These are phyloP conservation scores for Polypterus bichir DNA, from an alignment of 2,113 vertebrate species.

Conservation along the genomic window DNA sequence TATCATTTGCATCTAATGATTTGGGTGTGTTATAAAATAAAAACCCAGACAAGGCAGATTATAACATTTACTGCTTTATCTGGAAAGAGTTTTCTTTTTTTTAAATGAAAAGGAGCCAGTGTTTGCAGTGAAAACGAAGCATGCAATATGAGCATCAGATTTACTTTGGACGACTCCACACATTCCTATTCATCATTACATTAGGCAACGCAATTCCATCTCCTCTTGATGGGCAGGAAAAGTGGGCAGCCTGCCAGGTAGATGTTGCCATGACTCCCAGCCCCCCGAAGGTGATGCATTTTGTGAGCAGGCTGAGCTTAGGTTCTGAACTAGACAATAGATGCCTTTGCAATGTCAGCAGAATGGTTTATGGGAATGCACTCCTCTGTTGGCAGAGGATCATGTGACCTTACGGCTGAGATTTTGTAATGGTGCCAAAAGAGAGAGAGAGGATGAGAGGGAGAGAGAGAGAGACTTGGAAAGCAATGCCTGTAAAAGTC, in stretches of 20 bases:
- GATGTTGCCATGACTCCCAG: conserved; percentile 92
- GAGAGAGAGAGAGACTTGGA: conserved; percentile 47
- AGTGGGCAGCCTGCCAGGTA: conserved; percentile 84
- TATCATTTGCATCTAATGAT: conserved; percentile 1
- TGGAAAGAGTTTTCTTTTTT: conserved; percentile 12
- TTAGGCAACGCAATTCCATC: conserved; percentile 68
- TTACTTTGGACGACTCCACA: conserved; percentile 70
- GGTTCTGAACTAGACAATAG: conserved; percentile 90
- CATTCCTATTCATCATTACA: conserved; percentile 73
- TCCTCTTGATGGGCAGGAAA: conserved; percentile 65
- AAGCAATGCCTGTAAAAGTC: conserved; percentile 45
- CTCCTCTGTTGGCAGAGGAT: conserved; percentile 72
- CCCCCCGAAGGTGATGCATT: conserved; percentile 80
- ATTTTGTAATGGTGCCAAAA: conserved; percentile 72
- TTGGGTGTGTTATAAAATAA: conserved; percentile 37
- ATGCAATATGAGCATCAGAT: conserved; percentile 66
- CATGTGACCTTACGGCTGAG: conserved; percentile 75
- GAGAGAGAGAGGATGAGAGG: conserved; percentile 18
- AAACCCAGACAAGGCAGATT: conserved; percentile 44
- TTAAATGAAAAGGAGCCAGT: conserved; percentile 48
- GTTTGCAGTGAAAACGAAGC: conserved; percentile 60
- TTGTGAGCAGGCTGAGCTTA: conserved; percentile 70
- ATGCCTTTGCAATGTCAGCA: conserved; percentile 88
- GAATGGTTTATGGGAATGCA: conserved; percentile 79
- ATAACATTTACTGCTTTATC: conserved; percentile 44